Evolutionary conservation across 2,113 vertebrate genomes (phyloP).

Genomic region (Nanorana parkeri): DNA sequence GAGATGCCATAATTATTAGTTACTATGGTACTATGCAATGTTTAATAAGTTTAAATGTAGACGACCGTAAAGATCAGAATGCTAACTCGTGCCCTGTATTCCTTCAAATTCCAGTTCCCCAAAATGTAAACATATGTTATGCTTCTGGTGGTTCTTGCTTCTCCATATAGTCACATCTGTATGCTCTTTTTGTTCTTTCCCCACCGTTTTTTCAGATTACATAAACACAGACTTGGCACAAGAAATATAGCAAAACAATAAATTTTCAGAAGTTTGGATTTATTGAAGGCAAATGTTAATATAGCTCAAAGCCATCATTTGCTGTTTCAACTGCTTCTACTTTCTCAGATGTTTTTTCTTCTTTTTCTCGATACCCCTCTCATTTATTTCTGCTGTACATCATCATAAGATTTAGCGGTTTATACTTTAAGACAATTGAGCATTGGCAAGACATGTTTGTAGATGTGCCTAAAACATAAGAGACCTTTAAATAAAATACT

Average conservation of each 20-base stretch:
- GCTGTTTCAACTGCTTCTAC: conserved; percentile 23
- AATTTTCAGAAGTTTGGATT: conserved; percentile 28
- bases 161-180: conserved; percentile 33
- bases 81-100: conserved; percentile 7
- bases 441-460: background rate
- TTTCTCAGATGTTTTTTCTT: conserved; percentile 7
- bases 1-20: background rate
- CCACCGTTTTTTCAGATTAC: conserved; percentile 40
- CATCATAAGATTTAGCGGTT: conserved; percentile 8
- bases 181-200: conserved; percentile 32
- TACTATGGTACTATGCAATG: conserved; percentile 7
- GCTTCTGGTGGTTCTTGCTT: conserved; percentile 41
- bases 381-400: background rate
- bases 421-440: conserved; percentile 9
- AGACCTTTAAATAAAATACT: background rate
- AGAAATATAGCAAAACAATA: conserved; percentile 40
- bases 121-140: conserved; percentile 48
- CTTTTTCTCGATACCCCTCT: background rate
- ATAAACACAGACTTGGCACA: conserved; percentile 53
- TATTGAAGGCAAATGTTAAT: conserved; percentile 50
- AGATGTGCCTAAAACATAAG: background rate
- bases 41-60: background rate
- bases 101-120: conserved; percentile 14
- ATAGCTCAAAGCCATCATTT: conserved; percentile 8
- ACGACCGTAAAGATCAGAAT: background rate